Percentiles rank a stretch among this genome's conserved stretches.
Evolutionary conservation across 2,113 vertebrate genomes (phyloP).

Genomic region (Coryphaenoides rupestris): DNA sequence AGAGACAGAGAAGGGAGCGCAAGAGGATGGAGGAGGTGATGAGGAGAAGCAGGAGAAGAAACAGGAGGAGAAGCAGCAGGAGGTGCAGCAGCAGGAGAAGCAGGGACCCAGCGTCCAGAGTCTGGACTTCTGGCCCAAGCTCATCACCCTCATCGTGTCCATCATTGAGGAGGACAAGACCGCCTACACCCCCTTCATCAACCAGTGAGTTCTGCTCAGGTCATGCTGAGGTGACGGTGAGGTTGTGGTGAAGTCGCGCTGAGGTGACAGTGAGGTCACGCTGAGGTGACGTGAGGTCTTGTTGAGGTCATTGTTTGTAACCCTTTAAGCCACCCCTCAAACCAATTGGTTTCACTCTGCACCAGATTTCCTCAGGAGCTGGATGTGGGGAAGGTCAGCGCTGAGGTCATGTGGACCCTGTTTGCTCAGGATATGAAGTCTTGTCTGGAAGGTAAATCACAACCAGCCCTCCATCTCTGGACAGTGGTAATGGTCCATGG

Average conservation of each 20-base stretch:
- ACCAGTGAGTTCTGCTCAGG: slow-evolving; percentile 79
- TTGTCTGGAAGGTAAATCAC: slow-evolving; percentile 86
- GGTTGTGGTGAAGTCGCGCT: no score
- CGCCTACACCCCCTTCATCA: slow-evolving; percentile 88
- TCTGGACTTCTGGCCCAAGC: slow-evolving; percentile 97
- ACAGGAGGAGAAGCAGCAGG: slow-evolving; percentile 64
- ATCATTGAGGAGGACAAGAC: slow-evolving; percentile 98
- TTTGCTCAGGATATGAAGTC: slow-evolving; percentile 98
- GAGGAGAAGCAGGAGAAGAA: slow-evolving; percentile 68
- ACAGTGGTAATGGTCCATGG: background rate
- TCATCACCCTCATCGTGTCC: slow-evolving; percentile 96
- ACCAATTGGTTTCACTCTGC: no score
- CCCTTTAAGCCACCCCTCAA: no score
- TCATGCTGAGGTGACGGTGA: no score
- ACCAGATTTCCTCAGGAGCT: slow-evolving; percentile 88
- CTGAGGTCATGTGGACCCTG: slow-evolving; percentile 95
- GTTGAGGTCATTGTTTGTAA: no score
- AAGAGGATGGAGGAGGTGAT: slow-evolving; percentile 23
- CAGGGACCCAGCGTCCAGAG: slow-evolving; percentile 92
- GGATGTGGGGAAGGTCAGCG: slow-evolving; percentile 91
- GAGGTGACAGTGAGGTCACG: no score
- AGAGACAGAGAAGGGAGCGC: slow-evolving; percentile 13
- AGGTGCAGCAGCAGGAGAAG: slow-evolving; percentile 75
- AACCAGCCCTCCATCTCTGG: slow-evolving; percentile 4
- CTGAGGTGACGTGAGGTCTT: no score